Evolutionary conservation across 2,797 vertebrate genomes (phyloP).

Genomic region (Staurois parvus): DNA sequence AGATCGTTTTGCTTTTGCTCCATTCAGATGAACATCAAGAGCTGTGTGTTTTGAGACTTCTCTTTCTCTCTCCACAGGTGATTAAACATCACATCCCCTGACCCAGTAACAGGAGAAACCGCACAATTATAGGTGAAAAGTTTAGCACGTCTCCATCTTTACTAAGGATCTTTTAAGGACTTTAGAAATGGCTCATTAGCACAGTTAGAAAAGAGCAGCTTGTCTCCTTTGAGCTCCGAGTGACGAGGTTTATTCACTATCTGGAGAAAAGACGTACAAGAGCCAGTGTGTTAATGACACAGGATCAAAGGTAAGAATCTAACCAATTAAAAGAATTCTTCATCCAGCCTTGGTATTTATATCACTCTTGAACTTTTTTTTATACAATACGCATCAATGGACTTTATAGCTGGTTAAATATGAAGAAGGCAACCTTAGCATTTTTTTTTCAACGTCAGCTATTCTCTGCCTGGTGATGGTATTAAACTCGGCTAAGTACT

Average conservation of each 20-base stretch:
- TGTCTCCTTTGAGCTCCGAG: not conserved
- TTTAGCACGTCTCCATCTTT: not conserved
- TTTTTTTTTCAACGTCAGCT: no score
- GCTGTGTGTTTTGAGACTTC: not conserved
- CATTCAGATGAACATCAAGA: not conserved
- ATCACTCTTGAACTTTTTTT: not conserved
- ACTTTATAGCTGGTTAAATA: no score
- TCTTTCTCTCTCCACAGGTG: not conserved
- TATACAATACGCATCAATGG: no score
- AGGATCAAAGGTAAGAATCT: not conserved
- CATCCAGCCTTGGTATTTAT: not conserved
- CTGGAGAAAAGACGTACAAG: not conserved
- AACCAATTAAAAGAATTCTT: not conserved
- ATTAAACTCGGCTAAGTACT: no score
- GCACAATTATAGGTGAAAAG: conserved; percentile 6
- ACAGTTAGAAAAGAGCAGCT: not conserved
- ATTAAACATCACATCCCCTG: not conserved
- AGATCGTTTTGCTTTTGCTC: not conserved
- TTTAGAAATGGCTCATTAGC: conserved; percentile 14
- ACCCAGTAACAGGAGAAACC: not conserved
- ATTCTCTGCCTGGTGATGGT: no score
- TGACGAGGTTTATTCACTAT: no score
- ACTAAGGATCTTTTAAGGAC: conserved; percentile 7
- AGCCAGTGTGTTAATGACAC: not conserved
- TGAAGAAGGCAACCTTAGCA: no score